A percentile compares a stretch with the other conserved stretches of the same genome.
phyloP scores from a whole-genome alignment of 2,797 vertebrate genomes.

The Chelidonichthys spinosus region DNA sequence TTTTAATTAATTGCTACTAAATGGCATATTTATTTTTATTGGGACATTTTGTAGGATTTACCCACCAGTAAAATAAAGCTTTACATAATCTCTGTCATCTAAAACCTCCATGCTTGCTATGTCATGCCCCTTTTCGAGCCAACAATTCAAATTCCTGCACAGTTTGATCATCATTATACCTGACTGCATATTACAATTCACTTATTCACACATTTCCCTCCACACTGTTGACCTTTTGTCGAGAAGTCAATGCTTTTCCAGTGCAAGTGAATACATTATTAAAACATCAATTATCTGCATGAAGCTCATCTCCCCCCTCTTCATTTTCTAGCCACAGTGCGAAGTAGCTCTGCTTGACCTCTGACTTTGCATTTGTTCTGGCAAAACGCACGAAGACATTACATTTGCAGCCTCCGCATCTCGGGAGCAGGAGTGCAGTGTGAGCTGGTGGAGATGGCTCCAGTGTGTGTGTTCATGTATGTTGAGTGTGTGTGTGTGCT shows the following conservation, averaged over 20 bases:
- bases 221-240: conserved; percentile 19
- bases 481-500: conserved; percentile 1
- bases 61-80: too few species aligned
- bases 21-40: too few species aligned
- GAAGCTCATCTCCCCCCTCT: conserved; percentile 26
- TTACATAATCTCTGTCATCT: too few species aligned
- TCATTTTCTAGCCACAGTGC: conserved; percentile 14
- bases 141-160: too few species aligned
- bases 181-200: too few species aligned
- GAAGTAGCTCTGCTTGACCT: conserved; percentile 22
- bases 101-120: too few species aligned
- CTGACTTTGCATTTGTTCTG: conserved; percentile 23
- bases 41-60: too few species aligned
- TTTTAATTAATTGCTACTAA: too few species aligned
- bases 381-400: conserved; percentile 19
- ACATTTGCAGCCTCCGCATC: conserved; percentile 14
- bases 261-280: conserved; percentile 36
- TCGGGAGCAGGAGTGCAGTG: background rate
- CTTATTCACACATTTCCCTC: background rate
- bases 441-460: conserved; percentile 14
- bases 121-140: too few species aligned
- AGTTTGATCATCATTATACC: too few species aligned
- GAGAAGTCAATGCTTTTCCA: background rate
- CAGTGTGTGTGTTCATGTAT: conserved; percentile 21
- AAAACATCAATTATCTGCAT: conserved; percentile 40